Conservation (phyloP, 1,140 invertebrate genomes). For the Bombyx mori region ASM3026992v2 NC_085133.1:4340501-4341000, state of each 20-base stretch:
- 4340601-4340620: not conserved
- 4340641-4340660: no score
- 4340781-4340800: no score
- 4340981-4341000: conserved; percentile 44
- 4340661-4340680: no score
- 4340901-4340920: conserved; percentile 69
- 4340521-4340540: conserved; percentile 25
- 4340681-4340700: no score
- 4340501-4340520: conserved; percentile 48
- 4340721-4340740: no score
- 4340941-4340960: conserved; percentile 52
- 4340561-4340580: not conserved
- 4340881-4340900: conserved; percentile 71
- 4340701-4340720: no score
- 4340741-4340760: no score
- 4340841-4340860: conserved; percentile 63
- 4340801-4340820: not conserved
- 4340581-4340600: conserved; percentile 8
- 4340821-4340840: conserved; percentile 44
- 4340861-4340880: conserved; percentile 70
- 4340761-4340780: no score
- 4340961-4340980: conserved; percentile 35
- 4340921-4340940: conserved; percentile 72
- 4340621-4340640: no score
- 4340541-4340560: conserved; percentile 3